Evolutionary conservation across 2,113 vertebrate species (phyloP), one percentile per base, ranked within the genome.

Genomic region (Lepus timidus): DNA sequence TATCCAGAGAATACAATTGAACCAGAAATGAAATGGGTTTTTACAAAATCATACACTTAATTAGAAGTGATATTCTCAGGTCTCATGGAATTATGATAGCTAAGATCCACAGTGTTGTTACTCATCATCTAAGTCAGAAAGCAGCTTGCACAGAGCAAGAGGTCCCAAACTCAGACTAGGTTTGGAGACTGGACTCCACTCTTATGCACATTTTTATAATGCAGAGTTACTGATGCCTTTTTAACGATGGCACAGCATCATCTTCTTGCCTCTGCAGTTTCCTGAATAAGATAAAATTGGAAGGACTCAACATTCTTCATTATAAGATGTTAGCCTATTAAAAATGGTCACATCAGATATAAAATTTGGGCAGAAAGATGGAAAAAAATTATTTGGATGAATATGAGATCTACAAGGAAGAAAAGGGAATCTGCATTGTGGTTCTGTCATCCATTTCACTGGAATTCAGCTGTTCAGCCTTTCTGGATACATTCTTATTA

Each of bases 291-390:
- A 61, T 22, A 85, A 51, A 75, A 19, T 49, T 90, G 76, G 36
- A 36, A 62, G 71, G 61, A 92, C 39, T 81, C 51, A 39, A 65
- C 27, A 64, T 4, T 75, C 27, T 91, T 79, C 75, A 58, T 36
- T 65, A 4, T 51, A 70, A 90, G 55, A 85, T 49, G 16, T 61
- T 73, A 76, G 31, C 25, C 44, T 88, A 39, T 65, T 75, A 93
- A 52, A 95, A 85, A 33, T 68, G 33, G 51, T 33, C 49, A 58
- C 52, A 3, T 84, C 31, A 71, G 74, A 83, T 81, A 76, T 31
- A 80, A 33, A 93, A 80, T 33, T 81, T 92, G 27, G 74, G 33
- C 44, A 95, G 87, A 94, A 71, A 44, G 25, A 29, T 12, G n/a
- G 16, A 64, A 36, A 61, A 91, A 74, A 74, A n/a, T n/a, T 8